Percentiles rank a stretch among this genome's conserved stretches.
These are phyloP conservation scores for Siniperca scherzeri DNA, from an alignment of 2,797 vertebrate species.

Conservation along the genomic window DNA sequence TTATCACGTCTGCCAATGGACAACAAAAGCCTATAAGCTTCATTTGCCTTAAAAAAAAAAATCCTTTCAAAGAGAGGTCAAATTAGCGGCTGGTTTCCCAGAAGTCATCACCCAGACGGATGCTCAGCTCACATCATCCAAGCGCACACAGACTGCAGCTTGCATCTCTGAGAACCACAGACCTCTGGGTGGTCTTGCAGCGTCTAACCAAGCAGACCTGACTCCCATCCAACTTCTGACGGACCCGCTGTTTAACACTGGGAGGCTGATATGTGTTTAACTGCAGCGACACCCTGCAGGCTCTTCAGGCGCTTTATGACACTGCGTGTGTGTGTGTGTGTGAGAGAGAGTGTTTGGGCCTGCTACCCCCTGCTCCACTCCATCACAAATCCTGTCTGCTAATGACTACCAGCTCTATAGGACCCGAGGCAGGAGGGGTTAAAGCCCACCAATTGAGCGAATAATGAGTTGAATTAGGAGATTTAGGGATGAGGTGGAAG, in stretches of 20 bases:
- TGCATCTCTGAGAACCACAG: conserved; percentile 69
- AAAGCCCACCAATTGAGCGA: conserved; percentile 88
- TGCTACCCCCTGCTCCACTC: conserved; percentile 54
- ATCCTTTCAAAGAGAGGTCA: conserved; percentile 24
- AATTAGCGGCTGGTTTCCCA: conserved; percentile 55
- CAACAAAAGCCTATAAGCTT: conserved; percentile 18
- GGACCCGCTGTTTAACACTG: conserved; percentile 63
- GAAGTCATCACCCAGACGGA: conserved; percentile 65
- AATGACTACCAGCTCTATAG: conserved; percentile 87
- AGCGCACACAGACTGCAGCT: conserved; percentile 65
- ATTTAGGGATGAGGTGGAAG: conserved; percentile 83
- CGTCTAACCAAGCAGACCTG: conserved; percentile 65
- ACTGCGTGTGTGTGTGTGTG: conserved; percentile 40
- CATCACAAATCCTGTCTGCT: conserved; percentile 77
- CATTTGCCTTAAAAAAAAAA: conserved; percentile 28
- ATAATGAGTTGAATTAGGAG: conserved; percentile 90
- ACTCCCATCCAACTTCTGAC: conserved; percentile 75
- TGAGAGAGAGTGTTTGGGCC: conserved; percentile 38
- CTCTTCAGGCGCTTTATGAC: conserved; percentile 53
- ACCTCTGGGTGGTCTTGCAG: conserved; percentile 84
- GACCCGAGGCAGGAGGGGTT: conserved; percentile 83
- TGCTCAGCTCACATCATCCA: conserved; percentile 57
- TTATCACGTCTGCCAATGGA: neutral
- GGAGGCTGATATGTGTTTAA: conserved; percentile 63
- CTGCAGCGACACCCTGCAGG: conserved; percentile 76